phyloP scores from a whole-genome alignment of 2,113 vertebrate species.

The Ctenomys sociabilis region DNA sequence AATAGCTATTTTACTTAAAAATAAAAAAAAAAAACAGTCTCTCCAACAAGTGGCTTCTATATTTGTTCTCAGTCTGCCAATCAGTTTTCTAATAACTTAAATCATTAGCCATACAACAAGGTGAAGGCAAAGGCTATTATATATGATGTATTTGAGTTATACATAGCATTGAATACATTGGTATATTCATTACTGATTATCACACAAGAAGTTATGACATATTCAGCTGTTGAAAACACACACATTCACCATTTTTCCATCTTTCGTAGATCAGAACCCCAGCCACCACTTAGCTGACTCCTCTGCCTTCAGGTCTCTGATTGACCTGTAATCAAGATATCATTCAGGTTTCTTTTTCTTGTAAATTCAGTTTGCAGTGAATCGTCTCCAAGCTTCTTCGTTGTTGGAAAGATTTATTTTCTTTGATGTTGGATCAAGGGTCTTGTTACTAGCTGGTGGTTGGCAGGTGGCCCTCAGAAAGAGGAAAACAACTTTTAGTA shows the following conservation, averaged over 20 bases:
- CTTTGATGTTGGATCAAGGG: not conserved
- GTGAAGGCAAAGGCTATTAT: not conserved
- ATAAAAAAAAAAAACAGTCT: no score
- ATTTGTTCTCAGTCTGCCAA: not conserved
- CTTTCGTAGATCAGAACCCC: not conserved
- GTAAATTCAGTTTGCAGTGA: not conserved
- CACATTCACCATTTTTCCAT: not conserved
- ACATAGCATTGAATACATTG: not conserved
- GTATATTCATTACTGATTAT: not conserved
- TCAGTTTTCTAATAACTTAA: not conserved
- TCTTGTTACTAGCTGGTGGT: not conserved
- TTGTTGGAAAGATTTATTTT: not conserved
- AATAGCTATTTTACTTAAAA: no score
- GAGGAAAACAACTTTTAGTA: not conserved
- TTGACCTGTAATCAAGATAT: not conserved
- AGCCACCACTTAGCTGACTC: not conserved
- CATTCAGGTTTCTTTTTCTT: not conserved
- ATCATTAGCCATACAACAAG: not conserved
- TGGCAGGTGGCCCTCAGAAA: not conserved
- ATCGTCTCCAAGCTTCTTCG: not conserved
- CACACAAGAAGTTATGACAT: not conserved
- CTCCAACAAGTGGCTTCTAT: not conserved
- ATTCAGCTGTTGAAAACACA: not conserved
- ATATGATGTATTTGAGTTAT: not conserved
- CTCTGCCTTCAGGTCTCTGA: not conserved